Conservation (phyloP, 2,888 invertebrate genomes). For the Ectemnius cavifrons region DNA sequence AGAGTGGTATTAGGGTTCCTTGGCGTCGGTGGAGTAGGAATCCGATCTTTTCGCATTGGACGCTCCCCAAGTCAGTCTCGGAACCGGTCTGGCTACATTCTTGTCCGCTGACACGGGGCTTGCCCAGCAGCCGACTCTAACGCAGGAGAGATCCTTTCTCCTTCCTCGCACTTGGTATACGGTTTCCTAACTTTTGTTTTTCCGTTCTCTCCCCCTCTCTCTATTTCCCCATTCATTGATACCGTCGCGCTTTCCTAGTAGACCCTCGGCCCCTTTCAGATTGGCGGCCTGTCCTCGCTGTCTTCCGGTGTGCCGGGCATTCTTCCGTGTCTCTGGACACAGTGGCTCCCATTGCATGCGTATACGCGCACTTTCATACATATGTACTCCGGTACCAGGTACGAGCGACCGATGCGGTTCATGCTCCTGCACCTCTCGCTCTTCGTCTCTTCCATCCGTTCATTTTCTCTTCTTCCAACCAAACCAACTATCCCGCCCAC, state of each 20-base stretch:
- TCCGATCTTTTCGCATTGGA: neutral
- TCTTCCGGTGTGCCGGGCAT: neutral
- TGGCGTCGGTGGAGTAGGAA: neutral
- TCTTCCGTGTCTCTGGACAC: conserved; percentile 3
- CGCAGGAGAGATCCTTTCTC: neutral
- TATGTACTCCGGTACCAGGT: conserved; percentile 13
- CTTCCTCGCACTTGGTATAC: neutral
- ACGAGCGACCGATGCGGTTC: neutral
- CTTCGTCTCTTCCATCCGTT: neutral
- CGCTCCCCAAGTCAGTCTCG: conserved; percentile 23
- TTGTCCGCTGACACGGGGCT: conserved; percentile 53
- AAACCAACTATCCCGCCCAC: neutral
- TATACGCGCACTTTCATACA: neutral
- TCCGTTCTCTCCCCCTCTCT: neutral
- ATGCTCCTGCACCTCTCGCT: neutral
- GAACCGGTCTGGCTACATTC: conserved; percentile 72
- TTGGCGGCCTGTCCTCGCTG: neutral
- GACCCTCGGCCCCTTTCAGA: neutral
- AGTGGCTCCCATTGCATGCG: neutral
- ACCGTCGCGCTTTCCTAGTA: neutral
- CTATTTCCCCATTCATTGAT: neutral
- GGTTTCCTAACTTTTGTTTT: neutral
- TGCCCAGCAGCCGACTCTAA: neutral
- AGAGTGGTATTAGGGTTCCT: neutral
- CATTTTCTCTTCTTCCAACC: neutral